Conservation (phyloP, 1,140 invertebrate genomes). For the Megathymus violae region DNA sequence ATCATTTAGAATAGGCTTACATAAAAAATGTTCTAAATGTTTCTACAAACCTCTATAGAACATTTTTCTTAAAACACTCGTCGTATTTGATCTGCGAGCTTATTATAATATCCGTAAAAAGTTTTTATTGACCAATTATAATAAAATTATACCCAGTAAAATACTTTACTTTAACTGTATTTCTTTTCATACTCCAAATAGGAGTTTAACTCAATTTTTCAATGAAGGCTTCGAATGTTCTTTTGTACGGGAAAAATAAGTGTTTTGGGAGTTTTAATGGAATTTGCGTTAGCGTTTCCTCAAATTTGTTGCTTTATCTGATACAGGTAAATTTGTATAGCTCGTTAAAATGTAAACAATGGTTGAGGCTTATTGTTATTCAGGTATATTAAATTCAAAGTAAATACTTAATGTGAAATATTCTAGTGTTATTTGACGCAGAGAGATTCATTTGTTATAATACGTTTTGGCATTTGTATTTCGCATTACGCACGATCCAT, state of each 20-base stretch:
- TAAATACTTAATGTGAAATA: too few relatives aligned
- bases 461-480: too few relatives aligned
- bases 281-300: conserved; percentile 37
- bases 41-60: background rate
- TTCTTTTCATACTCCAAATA: conserved; percentile 46
- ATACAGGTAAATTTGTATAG: background rate
- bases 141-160: conserved; percentile 5
- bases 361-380: too few relatives aligned
- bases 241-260: conserved; percentile 49
- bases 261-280: conserved; percentile 48
- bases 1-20: too few relatives aligned
- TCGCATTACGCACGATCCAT: too few relatives aligned
- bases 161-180: conserved; percentile 29
- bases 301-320: background rate
- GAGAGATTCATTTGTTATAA: too few relatives aligned
- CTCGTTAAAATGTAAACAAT: background rate
- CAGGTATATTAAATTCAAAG: too few relatives aligned
- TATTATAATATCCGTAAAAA: background rate
- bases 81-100: background rate
- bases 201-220: conserved; percentile 60
- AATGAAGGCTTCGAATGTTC: conserved; percentile 48
- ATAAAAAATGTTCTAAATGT: background rate
- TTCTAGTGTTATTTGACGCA: too few relatives aligned
- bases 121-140: conserved; percentile 15
- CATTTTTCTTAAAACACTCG: background rate